Percentiles rank a stretch among this genome's conserved stretches.
Conservation (phyloP, 2,113 vertebrate species). For the Corapipo altera region DNA sequence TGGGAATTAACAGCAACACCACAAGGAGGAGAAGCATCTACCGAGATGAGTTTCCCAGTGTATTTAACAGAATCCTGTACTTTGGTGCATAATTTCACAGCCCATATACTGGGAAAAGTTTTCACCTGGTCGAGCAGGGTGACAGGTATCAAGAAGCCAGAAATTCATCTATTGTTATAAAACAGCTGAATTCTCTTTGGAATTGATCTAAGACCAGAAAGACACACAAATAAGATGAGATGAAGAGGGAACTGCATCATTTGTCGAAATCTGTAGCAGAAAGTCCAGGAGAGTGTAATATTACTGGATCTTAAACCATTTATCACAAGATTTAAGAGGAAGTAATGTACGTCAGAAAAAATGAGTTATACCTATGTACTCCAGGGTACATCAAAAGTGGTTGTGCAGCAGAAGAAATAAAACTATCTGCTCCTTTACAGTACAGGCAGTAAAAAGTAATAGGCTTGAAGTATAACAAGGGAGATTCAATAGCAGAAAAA, state of each 20-base stretch:
- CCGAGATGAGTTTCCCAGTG: not conserved
- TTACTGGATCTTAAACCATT: not conserved
- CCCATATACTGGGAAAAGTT: not conserved
- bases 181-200: not conserved
- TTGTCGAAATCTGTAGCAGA: not conserved
- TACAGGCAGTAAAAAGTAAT: not conserved
- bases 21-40: not conserved
- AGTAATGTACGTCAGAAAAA: not conserved
- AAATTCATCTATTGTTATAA: not conserved
- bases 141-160: not conserved
- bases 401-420: not conserved
- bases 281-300: not conserved
- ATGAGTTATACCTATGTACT: not conserved
- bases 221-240: not conserved
- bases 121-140: not conserved
- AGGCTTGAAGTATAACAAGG: not conserved
- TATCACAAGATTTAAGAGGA: not conserved
- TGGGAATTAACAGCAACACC: not conserved
- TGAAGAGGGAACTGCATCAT: not conserved
- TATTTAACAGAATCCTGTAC: not conserved
- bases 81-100: not conserved
- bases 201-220: slow-evolving; percentile 10
- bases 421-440: not conserved
- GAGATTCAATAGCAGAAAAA: not conserved
- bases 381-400: not conserved